These are phyloP conservation scores for Cylindroiulus punctatus DNA, from an alignment of 2,888 invertebrate genomes.

Conservation along the genomic window DNA sequence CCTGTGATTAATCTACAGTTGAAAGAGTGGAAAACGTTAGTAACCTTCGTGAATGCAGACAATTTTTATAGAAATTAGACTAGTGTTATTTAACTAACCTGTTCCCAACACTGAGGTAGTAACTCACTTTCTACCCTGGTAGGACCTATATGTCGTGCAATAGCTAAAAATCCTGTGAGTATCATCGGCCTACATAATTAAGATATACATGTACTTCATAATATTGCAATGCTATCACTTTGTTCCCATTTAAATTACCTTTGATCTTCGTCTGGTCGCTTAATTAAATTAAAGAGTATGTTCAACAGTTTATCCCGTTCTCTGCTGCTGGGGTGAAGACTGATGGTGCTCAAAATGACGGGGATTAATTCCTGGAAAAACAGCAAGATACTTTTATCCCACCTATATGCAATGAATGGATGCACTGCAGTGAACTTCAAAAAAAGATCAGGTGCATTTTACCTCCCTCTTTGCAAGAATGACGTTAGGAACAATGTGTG, in stretches of 20 bases:
- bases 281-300: constrained; percentile 76
- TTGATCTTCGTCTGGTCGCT: constrained; percentile 76
- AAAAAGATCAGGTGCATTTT: constrained; percentile 56
- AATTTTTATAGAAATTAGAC: neutral
- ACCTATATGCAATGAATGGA: neutral
- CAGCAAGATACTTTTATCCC: neutral
- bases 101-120: constrained; percentile 78
- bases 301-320: constrained; percentile 75
- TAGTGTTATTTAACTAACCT: constrained; percentile 61
- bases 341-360: constrained; percentile 72
- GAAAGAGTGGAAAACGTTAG: neutral
- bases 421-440: neutral
- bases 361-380: constrained; percentile 72
- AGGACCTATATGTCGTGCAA: constrained; percentile 67
- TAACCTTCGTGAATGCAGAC: neutral
- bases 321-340: constrained; percentile 71
- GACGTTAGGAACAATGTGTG: constrained; percentile 75
- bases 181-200: constrained; percentile 65
- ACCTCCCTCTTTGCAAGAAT: constrained; percentile 75
- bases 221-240: neutral
- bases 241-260: constrained; percentile 65
- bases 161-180: constrained; percentile 66
- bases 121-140: constrained; percentile 74
- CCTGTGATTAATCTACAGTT: constrained; percentile 72
- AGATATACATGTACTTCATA: constrained; percentile 49